phyloP scores from a whole-genome alignment of 2,888 invertebrate genomes.

The Meganola albula region DNA sequence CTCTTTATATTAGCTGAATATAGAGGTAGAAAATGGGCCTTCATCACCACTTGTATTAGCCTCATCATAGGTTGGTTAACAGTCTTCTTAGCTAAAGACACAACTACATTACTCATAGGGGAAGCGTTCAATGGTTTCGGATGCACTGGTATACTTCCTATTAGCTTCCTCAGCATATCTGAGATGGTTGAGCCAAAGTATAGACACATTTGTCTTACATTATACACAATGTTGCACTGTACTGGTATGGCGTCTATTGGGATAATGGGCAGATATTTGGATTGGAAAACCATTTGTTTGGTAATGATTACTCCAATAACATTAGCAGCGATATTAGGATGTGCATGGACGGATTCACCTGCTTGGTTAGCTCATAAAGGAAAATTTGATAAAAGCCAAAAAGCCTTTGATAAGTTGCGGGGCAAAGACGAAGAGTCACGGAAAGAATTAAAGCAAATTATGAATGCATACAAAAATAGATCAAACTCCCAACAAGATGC shows the following conservation, averaged over 20 bases:
- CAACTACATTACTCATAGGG: slow-evolving; percentile 16
- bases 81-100: slow-evolving; percentile 12
- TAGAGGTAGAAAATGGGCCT: slow-evolving; percentile 25
- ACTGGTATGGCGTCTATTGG: slow-evolving; percentile 19
- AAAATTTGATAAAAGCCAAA: slow-evolving; percentile 20
- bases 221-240: slow-evolving; percentile 15
- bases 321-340: slow-evolving; percentile 10
- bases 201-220: slow-evolving; percentile 18
- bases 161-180: slow-evolving; percentile 21
- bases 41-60: slow-evolving; percentile 22
- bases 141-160: slow-evolving; percentile 18
- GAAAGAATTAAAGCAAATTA: slow-evolving; percentile 20
- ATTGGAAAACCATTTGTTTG: slow-evolving; percentile 23
- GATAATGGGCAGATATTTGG: slow-evolving; percentile 19
- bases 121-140: slow-evolving; percentile 28
- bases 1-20: slow-evolving; percentile 28
- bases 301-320: slow-evolving; percentile 16
- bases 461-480: slow-evolving; percentile 15
- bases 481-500: background rate
- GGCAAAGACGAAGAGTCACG: slow-evolving; percentile 16
- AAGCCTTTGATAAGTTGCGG: slow-evolving; percentile 19
- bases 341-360: slow-evolving; percentile 29
- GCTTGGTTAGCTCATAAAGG: slow-evolving; percentile 28
- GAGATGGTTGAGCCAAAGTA: slow-evolving; percentile 26
- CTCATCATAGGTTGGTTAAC: slow-evolving; percentile 23